A percentile compares a stretch with the other conserved stretches of the same genome.
Evolutionary conservation across 2,888 invertebrate genomes (phyloP).

Genomic region (Ischnura elegans): DNA sequence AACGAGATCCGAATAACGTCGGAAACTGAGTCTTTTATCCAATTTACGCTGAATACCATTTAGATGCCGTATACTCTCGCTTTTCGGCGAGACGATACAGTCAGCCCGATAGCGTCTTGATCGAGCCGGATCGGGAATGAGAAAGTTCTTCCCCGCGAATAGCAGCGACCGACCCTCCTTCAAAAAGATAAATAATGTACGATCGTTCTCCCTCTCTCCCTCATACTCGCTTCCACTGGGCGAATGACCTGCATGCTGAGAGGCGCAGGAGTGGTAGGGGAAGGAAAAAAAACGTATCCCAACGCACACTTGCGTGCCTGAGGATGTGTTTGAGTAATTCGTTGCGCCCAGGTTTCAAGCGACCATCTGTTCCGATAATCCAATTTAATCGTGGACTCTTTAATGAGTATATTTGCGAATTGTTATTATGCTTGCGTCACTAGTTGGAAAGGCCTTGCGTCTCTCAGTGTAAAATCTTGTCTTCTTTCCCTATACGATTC

Average conservation of each 20-base stretch:
- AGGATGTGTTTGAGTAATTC: constrained; percentile 19
- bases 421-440: too few species aligned
- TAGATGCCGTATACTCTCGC: too few species aligned
- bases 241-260: constrained; percentile 49
- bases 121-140: background rate
- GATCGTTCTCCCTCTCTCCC: constrained; percentile 28
- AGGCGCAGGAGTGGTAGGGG: background rate
- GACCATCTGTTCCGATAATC: constrained; percentile 46
- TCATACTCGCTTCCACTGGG: background rate
- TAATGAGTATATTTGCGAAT: too few species aligned
- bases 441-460: too few species aligned
- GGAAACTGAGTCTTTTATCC: too few species aligned
- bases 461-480: too few species aligned
- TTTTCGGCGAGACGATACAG: background rate
- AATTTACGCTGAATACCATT: too few species aligned
- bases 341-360: background rate
- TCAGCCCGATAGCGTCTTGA: background rate
- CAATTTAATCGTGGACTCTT: background rate
- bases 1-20: too few species aligned
- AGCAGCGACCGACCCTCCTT: background rate
- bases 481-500: too few species aligned
- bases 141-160: constrained; percentile 41
- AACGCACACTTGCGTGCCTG: background rate
- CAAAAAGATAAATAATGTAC: constrained; percentile 48
- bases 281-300: background rate